Percentiles rank a stretch among this genome's conserved stretches.
phyloP scores from a whole-genome alignment of 2,888 invertebrate genomes.

The Peribatodes rhomboidaria region DNA sequence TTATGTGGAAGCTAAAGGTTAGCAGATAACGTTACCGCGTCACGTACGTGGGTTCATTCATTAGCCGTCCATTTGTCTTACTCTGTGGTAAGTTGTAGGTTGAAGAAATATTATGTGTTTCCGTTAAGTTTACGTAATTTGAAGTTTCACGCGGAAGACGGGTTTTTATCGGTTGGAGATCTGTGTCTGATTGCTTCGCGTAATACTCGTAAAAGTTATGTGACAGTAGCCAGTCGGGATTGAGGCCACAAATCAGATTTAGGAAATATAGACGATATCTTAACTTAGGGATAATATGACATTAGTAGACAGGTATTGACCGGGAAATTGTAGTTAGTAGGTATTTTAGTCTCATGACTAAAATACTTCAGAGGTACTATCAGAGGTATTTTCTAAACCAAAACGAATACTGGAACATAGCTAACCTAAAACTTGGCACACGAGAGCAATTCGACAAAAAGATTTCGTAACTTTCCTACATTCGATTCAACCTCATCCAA shows the following conservation, averaged over 20 bases:
- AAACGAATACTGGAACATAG: no score
- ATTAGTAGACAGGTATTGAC: no score
- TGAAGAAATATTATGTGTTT: constrained; percentile 18
- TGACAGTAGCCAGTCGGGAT: background rate
- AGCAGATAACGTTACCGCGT: constrained; percentile 58
- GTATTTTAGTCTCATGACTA: no score
- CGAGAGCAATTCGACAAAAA: no score
- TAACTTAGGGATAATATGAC: no score
- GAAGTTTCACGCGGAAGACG: constrained; percentile 17
- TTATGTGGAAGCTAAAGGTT: constrained; percentile 65
- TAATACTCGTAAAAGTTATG: constrained; percentile 10
- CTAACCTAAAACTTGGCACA: no score
- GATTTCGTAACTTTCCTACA: no score
- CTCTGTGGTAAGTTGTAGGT: constrained; percentile 24
- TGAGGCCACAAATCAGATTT: background rate
- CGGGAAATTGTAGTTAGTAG: no score
- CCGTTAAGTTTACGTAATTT: constrained; percentile 25
- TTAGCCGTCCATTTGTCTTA: constrained; percentile 49
- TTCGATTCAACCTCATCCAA: no score
- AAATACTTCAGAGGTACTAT: no score
- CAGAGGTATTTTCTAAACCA: no score
- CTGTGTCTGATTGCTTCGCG: background rate
- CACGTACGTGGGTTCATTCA: constrained; percentile 61
- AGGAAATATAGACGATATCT: background rate
- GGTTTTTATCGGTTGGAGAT: constrained; percentile 19